phyloP scores from a whole-genome alignment of 1,140 invertebrate genomes.

The Asobara japonica region DNA sequence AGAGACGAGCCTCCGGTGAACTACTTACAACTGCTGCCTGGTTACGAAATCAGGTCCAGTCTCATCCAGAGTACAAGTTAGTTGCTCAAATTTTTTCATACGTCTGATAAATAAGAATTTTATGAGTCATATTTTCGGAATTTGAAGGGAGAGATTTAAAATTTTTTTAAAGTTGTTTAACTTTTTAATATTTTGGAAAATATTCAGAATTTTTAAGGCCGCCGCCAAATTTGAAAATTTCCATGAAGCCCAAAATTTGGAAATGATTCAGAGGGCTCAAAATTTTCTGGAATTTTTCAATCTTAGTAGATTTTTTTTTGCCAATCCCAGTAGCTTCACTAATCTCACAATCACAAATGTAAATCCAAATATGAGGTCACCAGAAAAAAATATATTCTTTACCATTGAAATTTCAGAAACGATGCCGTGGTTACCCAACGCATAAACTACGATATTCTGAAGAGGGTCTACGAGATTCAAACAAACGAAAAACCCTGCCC shows the following conservation, averaged over 20 bases:
- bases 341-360: no score
- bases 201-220: no score
- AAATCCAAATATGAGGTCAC: background rate
- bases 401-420: constrained; percentile 69
- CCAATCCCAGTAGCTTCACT: no score
- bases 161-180: no score
- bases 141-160: no score
- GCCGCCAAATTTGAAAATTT: no score
- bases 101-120: background rate
- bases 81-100: constrained; percentile 48
- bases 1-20: constrained; percentile 87
- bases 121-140: background rate
- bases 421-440: constrained; percentile 90
- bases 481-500: constrained; percentile 78
- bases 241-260: no score
- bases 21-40: constrained; percentile 89
- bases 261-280: no score
- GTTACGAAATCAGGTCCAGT: constrained; percentile 90
- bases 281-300: no score
- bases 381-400: background rate
- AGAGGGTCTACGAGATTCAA: constrained; percentile 78
- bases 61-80: constrained; percentile 90
- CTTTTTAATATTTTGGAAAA: no score
- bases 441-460: constrained; percentile 94
- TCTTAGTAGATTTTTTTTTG: no score